phyloP scores from a whole-genome alignment of 2,888 invertebrate genomes.

The Hydrotaea cyrtoneurina region DNA sequence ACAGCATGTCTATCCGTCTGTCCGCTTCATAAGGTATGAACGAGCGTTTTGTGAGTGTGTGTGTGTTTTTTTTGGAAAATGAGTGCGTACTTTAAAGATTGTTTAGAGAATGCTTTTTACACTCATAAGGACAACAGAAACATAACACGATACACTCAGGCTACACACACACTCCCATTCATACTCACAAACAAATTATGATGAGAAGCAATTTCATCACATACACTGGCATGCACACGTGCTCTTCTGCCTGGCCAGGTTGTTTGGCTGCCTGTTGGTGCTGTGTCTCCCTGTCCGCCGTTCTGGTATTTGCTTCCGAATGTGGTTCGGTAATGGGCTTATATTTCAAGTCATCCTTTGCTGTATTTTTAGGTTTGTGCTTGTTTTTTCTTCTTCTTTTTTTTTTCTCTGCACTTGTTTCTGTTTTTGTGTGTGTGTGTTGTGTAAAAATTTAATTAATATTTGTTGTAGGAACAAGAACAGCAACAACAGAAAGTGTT shows the following conservation, averaged over 20 bases:
- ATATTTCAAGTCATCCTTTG: slow-evolving; percentile 47
- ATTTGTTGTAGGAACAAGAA: slow-evolving; percentile 50
- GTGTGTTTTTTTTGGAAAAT: neutral
- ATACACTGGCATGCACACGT: slow-evolving; percentile 17
- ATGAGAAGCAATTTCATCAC: slow-evolving; percentile 38
- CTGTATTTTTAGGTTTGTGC: slow-evolving; percentile 3
- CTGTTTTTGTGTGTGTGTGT: slow-evolving; percentile 23
- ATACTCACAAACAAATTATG: slow-evolving; percentile 18
- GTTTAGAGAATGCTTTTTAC: slow-evolving; percentile 19
- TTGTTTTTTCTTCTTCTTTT: slow-evolving; percentile 26
- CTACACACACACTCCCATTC: slow-evolving; percentile 4
- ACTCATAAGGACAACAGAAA: slow-evolving; percentile 19
- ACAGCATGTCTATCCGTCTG: neutral
- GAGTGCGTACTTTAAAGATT: slow-evolving; percentile 29
- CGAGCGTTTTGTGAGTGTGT: slow-evolving; percentile 9
- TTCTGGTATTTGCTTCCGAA: slow-evolving; percentile 15
- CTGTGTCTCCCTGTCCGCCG: neutral
- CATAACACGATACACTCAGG: neutral
- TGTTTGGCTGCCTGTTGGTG: neutral
- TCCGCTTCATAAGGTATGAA: slow-evolving; percentile 16
- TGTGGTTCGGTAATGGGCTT: slow-evolving; percentile 55
- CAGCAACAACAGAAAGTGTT: slow-evolving; percentile 21
- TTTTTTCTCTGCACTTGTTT: neutral
- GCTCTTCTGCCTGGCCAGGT: neutral
- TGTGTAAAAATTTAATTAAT: slow-evolving; percentile 67